Base-by-base conservation (phyloP, 2,888 invertebrate species). In the Temnothorax rugatulus region DNA sequence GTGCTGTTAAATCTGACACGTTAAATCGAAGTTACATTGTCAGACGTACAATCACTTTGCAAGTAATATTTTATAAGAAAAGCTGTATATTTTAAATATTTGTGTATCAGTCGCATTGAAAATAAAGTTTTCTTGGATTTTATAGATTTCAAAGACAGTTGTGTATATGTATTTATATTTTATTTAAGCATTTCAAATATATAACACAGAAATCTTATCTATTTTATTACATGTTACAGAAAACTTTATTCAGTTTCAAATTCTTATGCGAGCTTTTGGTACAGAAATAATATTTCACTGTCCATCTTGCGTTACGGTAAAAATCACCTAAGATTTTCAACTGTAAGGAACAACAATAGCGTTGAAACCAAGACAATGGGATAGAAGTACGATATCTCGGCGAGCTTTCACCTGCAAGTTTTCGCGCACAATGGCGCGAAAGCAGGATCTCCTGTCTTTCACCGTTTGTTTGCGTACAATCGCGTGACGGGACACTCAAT, bases 401-500 rank as follows among this genome's bases (percentile, higher is more conserved):
- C 77, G 63, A 64, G 50, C 73, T 57, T 73, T 73, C 57, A 54
- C 41, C 52, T 21, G 38, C 73, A 57, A 54, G 69, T 50, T 69
- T 50, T 69, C 73, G 54, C 8, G 34, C 15, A 54, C 21, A 54
- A 38, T 54, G 54, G 38, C 52, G 44, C 41, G 44, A 66, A 66
- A 66, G 25, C 38, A 50, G 38, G 18, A 73, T 41, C 21, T 41
- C 21, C 52, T 29, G 13, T 21, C n/a, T 59, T 59, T 81, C 66
- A 34, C 18, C 13, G 59, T 71, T 71, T 71, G 79, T 71, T 71
- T 54, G 44, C 44, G 69, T 79, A 50, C 15, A 71, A 52, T 76
- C 71, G 71, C 69, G 69, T 82, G 71, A 47, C 71, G n/a, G 54
- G 29, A 54, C 47, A 63, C 54, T 63, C 73, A 71, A 83, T 79